Evolutionary conservation across 2,113 vertebrate genomes (phyloP), one percentile per base, ranked within the genome.

Genomic region (Pao palembangensis): DNA sequence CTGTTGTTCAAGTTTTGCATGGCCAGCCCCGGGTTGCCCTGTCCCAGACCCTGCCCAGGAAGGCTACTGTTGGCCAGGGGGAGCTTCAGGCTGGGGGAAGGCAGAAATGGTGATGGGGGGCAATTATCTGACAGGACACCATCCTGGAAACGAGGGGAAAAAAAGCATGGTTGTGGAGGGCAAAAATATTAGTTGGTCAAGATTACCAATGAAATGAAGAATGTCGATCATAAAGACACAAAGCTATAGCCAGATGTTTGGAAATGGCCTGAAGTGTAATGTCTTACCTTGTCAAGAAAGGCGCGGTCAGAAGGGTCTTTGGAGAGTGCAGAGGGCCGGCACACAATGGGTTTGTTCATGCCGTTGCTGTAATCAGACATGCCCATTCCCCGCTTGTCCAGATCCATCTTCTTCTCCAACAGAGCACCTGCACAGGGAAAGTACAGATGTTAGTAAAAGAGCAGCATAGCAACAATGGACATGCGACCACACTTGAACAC

Each of bases 1-100:
- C 96, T 94, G 93, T 94, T 95, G 94, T 98, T 99, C 93, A 99
- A 95, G 95, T 98, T 99, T 93, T 98, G 96, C 94, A 98, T 95
- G 93, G 93, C 93, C 90, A 98, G 93, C 91, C 95, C 95, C 82
- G 93, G 93, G 89, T 93, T 93, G 91, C 95, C 91, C 88, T 93
- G 94, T 84, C 95, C 95, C 93, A 98, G 92, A 91, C 94, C 93
- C 88, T 96, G 96, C 91, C 88, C 94, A 87, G 96, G 91, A 93
- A 95, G 94, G 93, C 94, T 94, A 93, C 93, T 94, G 91, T 93
- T 96, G 92, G 93, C 92, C 92, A 98, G 92, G 89, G 95, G 94
- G 91, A 95, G 94, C 93, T 98, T 98, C 93, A 96, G 94, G 93
- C 93, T 94, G 91, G 96, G 94, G 92, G 96, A 99, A 98, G 96